Percentiles rank a stretch among this genome's conserved stretches.
phyloP scores from a whole-genome alignment of 2,888 invertebrate genomes.

The Pycnomerus fuliginosus region DNA sequence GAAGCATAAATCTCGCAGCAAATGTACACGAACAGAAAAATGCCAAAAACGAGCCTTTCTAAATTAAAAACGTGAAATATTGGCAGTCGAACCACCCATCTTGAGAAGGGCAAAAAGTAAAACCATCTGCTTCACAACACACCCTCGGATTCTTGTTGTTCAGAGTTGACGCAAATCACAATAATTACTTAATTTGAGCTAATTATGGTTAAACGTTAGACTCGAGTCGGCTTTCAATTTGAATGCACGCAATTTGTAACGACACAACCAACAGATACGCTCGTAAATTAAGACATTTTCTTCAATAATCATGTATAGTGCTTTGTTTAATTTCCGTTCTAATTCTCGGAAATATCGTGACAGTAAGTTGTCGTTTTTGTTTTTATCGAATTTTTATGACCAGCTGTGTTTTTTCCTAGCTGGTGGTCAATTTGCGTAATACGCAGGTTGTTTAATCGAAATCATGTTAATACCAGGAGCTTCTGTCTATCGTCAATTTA shows the following conservation, averaged over 20 bases:
- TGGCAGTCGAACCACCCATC: slow-evolving; percentile 9
- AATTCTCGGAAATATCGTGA: slow-evolving; percentile 19
- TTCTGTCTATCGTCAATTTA: slow-evolving; percentile 3
- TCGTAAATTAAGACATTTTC: slow-evolving; percentile 16
- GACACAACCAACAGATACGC: not conserved
- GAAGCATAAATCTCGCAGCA: slow-evolving; percentile 15
- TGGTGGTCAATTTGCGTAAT: no score
- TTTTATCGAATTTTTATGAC: no score
- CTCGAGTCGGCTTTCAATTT: slow-evolving; percentile 7
- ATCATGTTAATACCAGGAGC: slow-evolving; percentile 3
- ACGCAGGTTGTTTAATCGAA: no score
- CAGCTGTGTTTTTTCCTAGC: no score
- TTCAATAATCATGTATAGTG: slow-evolving; percentile 4
- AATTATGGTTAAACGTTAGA: slow-evolving; percentile 11
- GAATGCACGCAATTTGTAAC: slow-evolving; percentile 15
- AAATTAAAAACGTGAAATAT: slow-evolving; percentile 23
- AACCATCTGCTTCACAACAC: not conserved
- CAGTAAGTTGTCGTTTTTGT: no score
- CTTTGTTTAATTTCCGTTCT: slow-evolving; percentile 18
- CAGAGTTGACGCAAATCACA: not conserved
- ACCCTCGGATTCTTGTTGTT: not conserved
- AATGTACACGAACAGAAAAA: slow-evolving; percentile 12
- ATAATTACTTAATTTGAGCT: slow-evolving; percentile 22
- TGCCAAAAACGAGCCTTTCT: slow-evolving; percentile 11
- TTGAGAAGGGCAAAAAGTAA: not conserved